Evolutionary conservation across 2,888 invertebrate species (phyloP).

Genomic region (Nudaria mundana): DNA sequence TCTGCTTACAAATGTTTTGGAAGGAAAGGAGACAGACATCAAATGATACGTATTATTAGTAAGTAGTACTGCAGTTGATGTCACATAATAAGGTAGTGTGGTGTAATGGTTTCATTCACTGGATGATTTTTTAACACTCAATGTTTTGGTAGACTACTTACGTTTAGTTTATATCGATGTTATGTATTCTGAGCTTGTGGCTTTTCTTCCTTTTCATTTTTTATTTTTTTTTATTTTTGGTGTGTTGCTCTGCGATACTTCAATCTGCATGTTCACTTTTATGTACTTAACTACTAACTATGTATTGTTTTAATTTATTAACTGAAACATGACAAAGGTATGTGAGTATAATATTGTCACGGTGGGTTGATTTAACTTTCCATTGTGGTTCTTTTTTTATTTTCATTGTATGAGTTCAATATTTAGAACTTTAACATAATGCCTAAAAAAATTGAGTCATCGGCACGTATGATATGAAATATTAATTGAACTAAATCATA

Average conservation of each 20-base stretch:
- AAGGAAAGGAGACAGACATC: conserved; percentile 42
- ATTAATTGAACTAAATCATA: conserved; percentile 2
- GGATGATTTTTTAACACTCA: conserved; percentile 34
- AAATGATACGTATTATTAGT: conserved; percentile 51
- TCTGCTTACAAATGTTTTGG: conserved; percentile 55
- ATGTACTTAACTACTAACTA: conserved; percentile 44
- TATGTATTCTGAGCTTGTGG: conserved; percentile 51
- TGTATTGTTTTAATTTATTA: conserved; percentile 29
- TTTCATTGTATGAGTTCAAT: background rate
- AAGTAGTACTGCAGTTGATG: conserved; percentile 64
- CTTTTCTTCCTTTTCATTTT: conserved; percentile 50
- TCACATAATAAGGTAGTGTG: conserved; percentile 70
- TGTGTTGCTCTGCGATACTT: conserved; percentile 68
- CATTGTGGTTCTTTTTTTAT: conserved; percentile 7
- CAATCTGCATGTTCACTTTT: conserved; percentile 45
- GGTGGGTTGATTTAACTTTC: conserved; percentile 16
- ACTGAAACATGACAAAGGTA: conserved; percentile 14
- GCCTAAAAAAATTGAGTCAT: conserved; percentile 12
- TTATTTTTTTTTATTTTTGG: conserved; percentile 54
- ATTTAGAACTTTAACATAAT: conserved; percentile 4
- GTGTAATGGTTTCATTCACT: conserved; percentile 67
- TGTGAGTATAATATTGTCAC: conserved; percentile 14
- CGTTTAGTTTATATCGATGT: conserved; percentile 29
- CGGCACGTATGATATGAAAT: background rate
- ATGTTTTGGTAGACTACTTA: conserved; percentile 29